Conservation (phyloP, 2,888 invertebrate genomes). For the Drosophila sordidapex region DNA sequence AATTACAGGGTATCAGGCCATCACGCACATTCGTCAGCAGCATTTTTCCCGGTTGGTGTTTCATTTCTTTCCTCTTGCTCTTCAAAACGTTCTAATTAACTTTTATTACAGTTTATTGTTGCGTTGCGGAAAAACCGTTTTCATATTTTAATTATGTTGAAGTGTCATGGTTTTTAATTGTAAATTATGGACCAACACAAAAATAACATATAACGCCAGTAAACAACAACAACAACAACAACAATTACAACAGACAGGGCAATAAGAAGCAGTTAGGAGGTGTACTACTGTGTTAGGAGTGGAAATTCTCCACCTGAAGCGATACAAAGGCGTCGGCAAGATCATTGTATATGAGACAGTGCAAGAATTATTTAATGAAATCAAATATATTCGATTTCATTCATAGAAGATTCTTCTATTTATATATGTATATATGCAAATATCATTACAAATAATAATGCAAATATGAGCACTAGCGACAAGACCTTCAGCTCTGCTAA, state of each 20-base stretch:
- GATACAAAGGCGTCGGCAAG: slow-evolving; percentile 7
- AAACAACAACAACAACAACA: slow-evolving; percentile 26
- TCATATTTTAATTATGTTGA: slow-evolving; percentile 83
- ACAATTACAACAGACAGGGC: slow-evolving; percentile 17
- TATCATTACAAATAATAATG: neutral
- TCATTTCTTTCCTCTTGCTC: slow-evolving; percentile 26
- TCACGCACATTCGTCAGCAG: neutral
- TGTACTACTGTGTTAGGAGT: slow-evolving; percentile 16
- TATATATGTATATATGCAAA: neutral
- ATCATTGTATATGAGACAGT: neutral
- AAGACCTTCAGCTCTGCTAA: neutral
- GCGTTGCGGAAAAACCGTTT: slow-evolving; percentile 73
- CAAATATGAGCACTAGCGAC: neutral
- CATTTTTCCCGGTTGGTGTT: slow-evolving; percentile 14
- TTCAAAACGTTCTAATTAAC: slow-evolving; percentile 68
- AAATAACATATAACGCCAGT: slow-evolving; percentile 53
- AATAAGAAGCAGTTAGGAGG: slow-evolving; percentile 28
- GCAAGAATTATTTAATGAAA: neutral
- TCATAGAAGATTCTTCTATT: neutral
- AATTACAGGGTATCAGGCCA: slow-evolving; percentile 3
- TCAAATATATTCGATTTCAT: neutral
- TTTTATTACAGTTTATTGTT: slow-evolving; percentile 81
- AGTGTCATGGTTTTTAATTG: slow-evolving; percentile 81
- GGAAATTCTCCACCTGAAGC: slow-evolving; percentile 2
- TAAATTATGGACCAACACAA: slow-evolving; percentile 74